Base-by-base conservation (phyloP, 64 coral and sea anemone genomes). In the Montipora efflorescens region DNA sequence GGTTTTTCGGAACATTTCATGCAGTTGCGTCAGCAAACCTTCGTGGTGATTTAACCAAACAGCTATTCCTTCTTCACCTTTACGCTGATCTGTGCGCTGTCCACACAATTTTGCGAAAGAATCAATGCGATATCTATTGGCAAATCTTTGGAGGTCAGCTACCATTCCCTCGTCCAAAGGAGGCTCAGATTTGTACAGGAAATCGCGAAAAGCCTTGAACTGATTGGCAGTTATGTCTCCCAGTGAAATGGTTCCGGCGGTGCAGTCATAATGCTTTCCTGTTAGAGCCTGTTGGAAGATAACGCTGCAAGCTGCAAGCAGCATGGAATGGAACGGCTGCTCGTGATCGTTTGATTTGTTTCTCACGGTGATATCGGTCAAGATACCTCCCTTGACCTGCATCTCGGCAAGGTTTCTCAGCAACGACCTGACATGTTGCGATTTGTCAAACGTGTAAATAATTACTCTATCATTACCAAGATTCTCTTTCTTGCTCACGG, bases 271-370 rank as follows among this genome's bases (percentile, higher is more conserved):
- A 11, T 45, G n/a, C 67, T 52, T 62, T 22, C 79, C 79, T 22
- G 79, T 68, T 16, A 91, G 89, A 43, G 48, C 68, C 13, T 68
- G 61, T 55, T 73, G 71, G 0, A 91, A 48, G 2, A 51, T 13
- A 1, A 64, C 62, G 10, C 89, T 91, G 21, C 22, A 81, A 4
- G 78, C 89, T 52, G 89, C 78, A 8, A 91, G 89, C 2, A 52
- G 61, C 21, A 53, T 51, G 47, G 79, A 91, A 81, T 91, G 62
- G 47, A 91, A 81, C 0, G 62, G 46, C 15, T 91, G 67, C 15
- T 91, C 62, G 59, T 73, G 48, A 48, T 86, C 82, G 19, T 71
- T 86, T n/a, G 82, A 86, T 15, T 79, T 91, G 78, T 61, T 72
- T 64, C 20, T 47, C 13, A 91, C 67, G 9, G 22, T 48, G 4